A percentile compares a stretch with the other conserved stretches of the same genome.
Evolutionary conservation across 2,888 invertebrate species (phyloP).

Genomic region (Tenthredo notha): DNA sequence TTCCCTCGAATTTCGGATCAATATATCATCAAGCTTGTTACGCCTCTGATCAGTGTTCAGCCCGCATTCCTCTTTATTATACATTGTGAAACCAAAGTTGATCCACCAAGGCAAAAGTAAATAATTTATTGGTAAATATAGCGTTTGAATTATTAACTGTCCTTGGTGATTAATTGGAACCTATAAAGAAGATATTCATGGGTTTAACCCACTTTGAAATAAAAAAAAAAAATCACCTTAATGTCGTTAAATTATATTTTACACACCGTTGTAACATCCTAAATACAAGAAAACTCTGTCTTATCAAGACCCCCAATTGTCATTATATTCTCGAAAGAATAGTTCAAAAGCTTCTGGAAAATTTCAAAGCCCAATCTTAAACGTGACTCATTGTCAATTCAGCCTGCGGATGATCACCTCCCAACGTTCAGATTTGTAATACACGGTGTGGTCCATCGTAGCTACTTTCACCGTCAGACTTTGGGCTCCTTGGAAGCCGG

Average conservation of each 20-base stretch:
- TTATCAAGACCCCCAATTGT: neutral
- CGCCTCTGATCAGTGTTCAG: neutral
- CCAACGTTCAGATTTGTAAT: slow-evolving; percentile 25
- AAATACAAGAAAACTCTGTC: neutral
- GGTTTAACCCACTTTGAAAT: slow-evolving; percentile 18
- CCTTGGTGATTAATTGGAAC: slow-evolving; percentile 28
- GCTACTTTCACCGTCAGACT: slow-evolving; percentile 44
- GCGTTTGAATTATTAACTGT: neutral
- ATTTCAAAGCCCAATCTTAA: neutral
- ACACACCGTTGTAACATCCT: neutral
- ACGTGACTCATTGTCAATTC: slow-evolving; percentile 28
- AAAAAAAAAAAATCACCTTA: neutral
- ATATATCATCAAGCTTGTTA: slow-evolving; percentile 12
- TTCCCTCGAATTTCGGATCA: neutral
- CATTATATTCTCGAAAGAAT: neutral
- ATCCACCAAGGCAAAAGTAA: slow-evolving; percentile 8
- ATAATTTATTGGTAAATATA: neutral
- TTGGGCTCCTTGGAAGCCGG: slow-evolving; percentile 1
- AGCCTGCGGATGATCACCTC: slow-evolving; percentile 15
- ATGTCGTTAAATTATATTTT: neutral
- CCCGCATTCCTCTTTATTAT: neutral
- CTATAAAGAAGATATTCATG: slow-evolving; percentile 8
- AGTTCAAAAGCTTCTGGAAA: neutral
- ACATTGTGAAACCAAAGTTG: slow-evolving; percentile 10
- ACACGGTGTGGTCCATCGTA: neutral